Conservation (phyloP, 2,113 vertebrate genomes). For the Nesoenas mayeri region DNA sequence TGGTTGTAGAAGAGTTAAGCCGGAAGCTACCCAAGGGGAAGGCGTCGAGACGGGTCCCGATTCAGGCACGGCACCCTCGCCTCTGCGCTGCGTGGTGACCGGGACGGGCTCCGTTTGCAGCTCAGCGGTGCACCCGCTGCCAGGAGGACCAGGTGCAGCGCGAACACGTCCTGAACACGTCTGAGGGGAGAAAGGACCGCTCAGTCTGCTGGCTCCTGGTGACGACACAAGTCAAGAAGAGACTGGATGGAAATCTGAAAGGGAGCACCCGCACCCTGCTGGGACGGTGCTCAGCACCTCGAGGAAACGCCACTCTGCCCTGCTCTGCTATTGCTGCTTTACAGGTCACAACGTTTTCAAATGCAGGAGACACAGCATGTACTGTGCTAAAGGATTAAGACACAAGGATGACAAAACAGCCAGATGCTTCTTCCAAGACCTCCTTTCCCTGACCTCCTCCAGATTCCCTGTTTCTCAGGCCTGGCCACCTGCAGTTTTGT, state of each 20-base stretch:
- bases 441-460: not conserved
- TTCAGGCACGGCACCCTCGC: not conserved
- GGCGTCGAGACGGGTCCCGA: not conserved
- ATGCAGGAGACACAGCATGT: not conserved
- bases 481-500: not conserved
- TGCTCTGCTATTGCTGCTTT: slow-evolving; percentile 4
- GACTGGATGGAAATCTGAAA: not conserved
- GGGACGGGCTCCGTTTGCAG: not conserved
- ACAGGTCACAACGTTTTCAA: not conserved
- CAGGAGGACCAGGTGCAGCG: not conserved
- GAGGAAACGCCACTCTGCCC: not conserved
- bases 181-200: slow-evolving; percentile 2
- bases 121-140: not conserved
- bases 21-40: slow-evolving; percentile 21
- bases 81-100: fast-evolving
- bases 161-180: not conserved
- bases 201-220: not conserved
- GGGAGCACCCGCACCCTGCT: not conserved
- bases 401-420: not conserved
- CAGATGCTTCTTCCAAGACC: not conserved
- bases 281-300: slow-evolving; percentile 6
- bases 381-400: slow-evolving; percentile 7
- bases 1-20: slow-evolving; percentile 49
- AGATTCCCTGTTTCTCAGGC: not conserved
- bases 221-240: not conserved